Percentiles rank a stretch among this genome's conserved stretches.
Conservation (phyloP, 2,888 invertebrate species). For the Catocala fraxini region DNA sequence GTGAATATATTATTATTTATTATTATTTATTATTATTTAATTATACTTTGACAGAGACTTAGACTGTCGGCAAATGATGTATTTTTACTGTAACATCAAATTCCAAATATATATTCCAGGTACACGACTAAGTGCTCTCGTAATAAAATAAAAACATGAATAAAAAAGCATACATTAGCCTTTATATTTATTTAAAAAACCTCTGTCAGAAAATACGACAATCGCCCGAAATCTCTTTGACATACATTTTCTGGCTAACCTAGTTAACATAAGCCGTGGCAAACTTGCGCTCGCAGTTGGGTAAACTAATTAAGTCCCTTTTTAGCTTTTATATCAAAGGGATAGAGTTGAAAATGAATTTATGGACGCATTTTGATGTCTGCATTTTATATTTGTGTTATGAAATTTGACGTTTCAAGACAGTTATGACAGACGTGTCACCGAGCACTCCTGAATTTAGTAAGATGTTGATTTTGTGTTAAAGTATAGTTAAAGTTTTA, state of each 20-base stretch:
- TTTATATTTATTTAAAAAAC: constrained; percentile 34
- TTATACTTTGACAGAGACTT: too few species aligned
- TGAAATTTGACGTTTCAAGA: constrained; percentile 55
- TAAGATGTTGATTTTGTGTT: constrained; percentile 35
- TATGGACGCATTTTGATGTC: constrained; percentile 7
- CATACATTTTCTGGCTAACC: constrained; percentile 54
- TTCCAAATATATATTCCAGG: too few species aligned
- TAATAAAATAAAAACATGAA: constrained; percentile 19
- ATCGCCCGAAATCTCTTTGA: constrained; percentile 44
- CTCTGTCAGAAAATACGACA: constrained; percentile 28
- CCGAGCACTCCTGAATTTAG: constrained; percentile 36
- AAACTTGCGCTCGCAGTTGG: constrained; percentile 22
- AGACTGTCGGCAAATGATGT: too few species aligned
- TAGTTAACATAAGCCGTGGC: constrained; percentile 44
- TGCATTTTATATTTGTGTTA: constrained; percentile 29
- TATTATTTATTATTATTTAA: too few species aligned
- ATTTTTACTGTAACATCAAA: too few species aligned
- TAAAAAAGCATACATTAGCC: constrained; percentile 22
- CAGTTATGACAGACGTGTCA: constrained; percentile 56
- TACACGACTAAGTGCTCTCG: background rate
- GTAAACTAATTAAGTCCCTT: constrained; percentile 38
- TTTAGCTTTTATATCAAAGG: constrained; percentile 21
- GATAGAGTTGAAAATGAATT: constrained; percentile 35
- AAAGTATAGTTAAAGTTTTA: constrained; percentile 26
- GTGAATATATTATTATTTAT: too few species aligned